phyloP scores from a whole-genome alignment of 2,113 vertebrate genomes.

The Lasiurus cinereus region DNA sequence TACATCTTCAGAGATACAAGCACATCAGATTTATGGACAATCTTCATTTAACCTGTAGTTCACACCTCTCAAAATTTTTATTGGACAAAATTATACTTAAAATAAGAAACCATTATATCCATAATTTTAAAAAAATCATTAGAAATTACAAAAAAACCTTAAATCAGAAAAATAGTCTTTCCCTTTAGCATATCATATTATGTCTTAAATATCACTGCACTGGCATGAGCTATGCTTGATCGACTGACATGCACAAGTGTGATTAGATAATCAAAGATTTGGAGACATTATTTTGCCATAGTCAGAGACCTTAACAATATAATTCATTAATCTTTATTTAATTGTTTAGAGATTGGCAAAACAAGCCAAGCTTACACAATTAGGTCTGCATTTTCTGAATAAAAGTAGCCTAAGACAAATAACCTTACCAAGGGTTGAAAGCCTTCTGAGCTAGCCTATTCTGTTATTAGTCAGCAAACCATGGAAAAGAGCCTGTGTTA shows the following conservation, averaged over 20 bases:
- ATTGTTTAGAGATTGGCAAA: not conserved
- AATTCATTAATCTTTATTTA: slow-evolving; percentile 25
- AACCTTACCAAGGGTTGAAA: not conserved
- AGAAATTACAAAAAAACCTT: not conserved
- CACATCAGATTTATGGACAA: not conserved
- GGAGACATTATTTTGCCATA: not conserved
- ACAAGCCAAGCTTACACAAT: too few species aligned
- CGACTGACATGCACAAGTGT: not conserved
- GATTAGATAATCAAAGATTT: not conserved
- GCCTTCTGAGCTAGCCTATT: not conserved
- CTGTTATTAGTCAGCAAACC: not conserved
- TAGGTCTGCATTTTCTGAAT: not conserved
- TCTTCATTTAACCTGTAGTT: not conserved
- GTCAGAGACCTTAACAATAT: not conserved
- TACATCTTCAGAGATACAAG: not conserved
- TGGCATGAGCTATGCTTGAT: not conserved
- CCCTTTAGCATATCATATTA: not conserved
- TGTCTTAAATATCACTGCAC: not conserved
- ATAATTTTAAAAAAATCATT: not conserved
- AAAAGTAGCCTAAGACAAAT: not conserved
- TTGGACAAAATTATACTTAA: not conserved
- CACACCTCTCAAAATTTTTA: not conserved
- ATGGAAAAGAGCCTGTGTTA: not conserved
- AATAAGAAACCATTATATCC: not conserved
- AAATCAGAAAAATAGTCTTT: not conserved